Evolutionary conservation across 2,113 vertebrate species (phyloP).

Genomic region (Leucoraja erinaceus): DNA sequence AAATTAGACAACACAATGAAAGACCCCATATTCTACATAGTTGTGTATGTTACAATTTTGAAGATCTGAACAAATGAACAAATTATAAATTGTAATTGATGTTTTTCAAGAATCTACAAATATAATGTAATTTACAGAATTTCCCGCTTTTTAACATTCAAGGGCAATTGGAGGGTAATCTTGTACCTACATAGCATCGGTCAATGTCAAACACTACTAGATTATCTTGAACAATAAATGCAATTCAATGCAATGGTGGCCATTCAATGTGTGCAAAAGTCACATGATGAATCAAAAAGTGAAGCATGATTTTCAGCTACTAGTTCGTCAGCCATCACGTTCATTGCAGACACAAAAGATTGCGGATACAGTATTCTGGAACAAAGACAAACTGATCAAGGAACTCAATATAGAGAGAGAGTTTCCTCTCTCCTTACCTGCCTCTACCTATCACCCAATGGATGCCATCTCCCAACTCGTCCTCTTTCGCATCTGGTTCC

Average conservation of each 20-base stretch:
- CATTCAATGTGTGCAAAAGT: background rate
- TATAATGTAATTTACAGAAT: background rate
- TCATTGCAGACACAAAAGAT: background rate
- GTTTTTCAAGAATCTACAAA: background rate
- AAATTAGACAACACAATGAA: background rate
- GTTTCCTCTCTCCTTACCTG: no score
- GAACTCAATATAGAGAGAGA: no score
- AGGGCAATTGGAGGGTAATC: background rate
- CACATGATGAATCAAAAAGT: no score
- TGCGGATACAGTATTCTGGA: no score
- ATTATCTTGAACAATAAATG: background rate
- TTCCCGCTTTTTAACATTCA: background rate
- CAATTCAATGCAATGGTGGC: background rate
- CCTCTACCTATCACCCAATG: no score
- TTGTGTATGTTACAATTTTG: background rate
- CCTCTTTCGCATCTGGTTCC: no score
- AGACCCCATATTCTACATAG: background rate
- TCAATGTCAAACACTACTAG: background rate
- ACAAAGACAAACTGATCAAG: no score
- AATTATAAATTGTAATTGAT: background rate
- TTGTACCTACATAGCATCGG: no score
- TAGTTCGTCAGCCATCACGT: background rate
- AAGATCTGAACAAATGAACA: background rate
- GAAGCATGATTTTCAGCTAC: background rate
- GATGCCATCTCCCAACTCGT: no score